Percentiles rank a stretch among this genome's conserved stretches.
These are phyloP conservation scores for Drosophila lacertosa DNA, from an alignment of 1,140 invertebrate genomes.

Conservation along the genomic window DNA sequence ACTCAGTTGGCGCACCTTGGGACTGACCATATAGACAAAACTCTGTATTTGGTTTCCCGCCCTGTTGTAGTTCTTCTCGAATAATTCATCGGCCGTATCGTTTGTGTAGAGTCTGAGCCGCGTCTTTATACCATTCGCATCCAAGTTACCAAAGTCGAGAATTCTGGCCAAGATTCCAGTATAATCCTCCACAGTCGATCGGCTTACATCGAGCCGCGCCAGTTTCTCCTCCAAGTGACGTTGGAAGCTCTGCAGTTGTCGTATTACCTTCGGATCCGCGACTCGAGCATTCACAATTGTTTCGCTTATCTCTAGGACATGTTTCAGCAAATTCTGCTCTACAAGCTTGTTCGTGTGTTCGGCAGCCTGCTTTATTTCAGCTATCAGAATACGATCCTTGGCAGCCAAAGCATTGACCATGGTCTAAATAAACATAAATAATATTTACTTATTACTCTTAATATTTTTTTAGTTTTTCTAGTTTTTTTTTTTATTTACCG, in stretches of 20 bases:
- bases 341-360: background rate
- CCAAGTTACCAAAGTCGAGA: background rate
- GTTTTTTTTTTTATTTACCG: background rate
- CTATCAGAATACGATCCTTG: background rate
- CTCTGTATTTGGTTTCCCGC: background rate
- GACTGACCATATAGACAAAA: background rate
- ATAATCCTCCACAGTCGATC: background rate
- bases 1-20: constrained; percentile 9
- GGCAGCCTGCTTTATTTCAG: background rate
- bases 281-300: background rate
- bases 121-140: background rate
- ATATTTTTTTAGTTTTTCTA: too few relatives aligned
- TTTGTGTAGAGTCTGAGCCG: background rate
- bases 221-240: background rate
- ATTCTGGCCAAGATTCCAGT: background rate
- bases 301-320: background rate
- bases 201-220: background rate
- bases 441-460: background rate
- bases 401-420: background rate
- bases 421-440: constrained; percentile 1
- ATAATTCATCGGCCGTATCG: background rate
- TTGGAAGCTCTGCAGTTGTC: background rate
- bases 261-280: background rate
- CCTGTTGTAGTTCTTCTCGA: background rate
- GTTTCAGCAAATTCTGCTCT: background rate